Evolutionary conservation across 92 coral and sea anemone genomes (phyloP), one percentile per base, ranked within the genome.

Genomic region (Pocillopora meandrina): DNA sequence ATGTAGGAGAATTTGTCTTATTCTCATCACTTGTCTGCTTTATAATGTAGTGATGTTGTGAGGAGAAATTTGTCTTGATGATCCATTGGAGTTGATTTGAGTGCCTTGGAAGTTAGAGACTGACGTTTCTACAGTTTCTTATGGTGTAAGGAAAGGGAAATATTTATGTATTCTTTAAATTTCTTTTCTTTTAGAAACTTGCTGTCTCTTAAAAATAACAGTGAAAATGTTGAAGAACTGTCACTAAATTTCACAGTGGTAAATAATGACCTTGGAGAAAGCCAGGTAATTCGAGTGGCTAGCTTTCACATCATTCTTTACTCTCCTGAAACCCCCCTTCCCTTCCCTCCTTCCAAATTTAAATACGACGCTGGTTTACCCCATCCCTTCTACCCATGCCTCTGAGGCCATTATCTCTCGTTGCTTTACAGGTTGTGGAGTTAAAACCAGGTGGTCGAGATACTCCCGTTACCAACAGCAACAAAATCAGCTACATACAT

Each of bases 181-280:
- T 60, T 84, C 26, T 23, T 52, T 64, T 56, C 76, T 33, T 77
- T 8, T 56, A 96, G 99, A 73, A 91, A 96, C 72, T 79, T 96
- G 70, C 93, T 94, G 1, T 89, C 89, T 70, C 88, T 96, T 16
- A 94, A 92, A 77, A 88, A 92, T 65, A 94, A 90, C 82, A 81
- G 90, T 19, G 94, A 95, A 52, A 90, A 96, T 78, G 95, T 91
- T 2, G 99, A 96, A 78, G 99, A 96, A 12, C 90, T 96, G 82
- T 91, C 94, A 26, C 85, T 96, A 6, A 92, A 94, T 77, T 96
- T 96, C 47, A 94, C 99, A 8, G 94, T 94, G 58, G 98, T 96
- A n/a, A 96, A 96, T 70, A 94, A 96, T 81, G 95, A 92, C 57
- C 87, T 96, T 13, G 99, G 99, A 64, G 98, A 96, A 71, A 94